Base-by-base conservation (phyloP, 2,888 invertebrate species). In the Bellardia pandia region DNA sequence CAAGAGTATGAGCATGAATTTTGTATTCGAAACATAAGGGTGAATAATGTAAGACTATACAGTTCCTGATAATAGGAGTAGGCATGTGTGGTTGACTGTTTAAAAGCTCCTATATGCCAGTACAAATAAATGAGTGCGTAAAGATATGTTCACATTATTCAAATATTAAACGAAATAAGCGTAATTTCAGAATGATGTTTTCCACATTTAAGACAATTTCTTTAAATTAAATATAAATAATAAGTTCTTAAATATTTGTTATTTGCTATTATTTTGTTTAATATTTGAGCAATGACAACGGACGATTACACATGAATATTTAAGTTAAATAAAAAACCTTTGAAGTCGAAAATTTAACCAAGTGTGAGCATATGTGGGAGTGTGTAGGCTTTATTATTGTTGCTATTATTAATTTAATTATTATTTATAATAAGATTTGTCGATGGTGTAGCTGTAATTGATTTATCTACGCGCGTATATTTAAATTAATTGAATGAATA, bases 361-460 rank as follows among this genome's bases (percentile, higher is more conserved):
- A 72, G 40, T 72, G 42, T 23, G 40, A n/a, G 14, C 23, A 23
- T 51, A 7, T 56, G 2, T 30, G 11, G 13, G 14, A 56, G 56
- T 2, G 11, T 60, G 11, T 51, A 51, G 14, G 13, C 37, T 11
- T 37, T 40, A 40, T 62, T 69, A 40, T 42, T 64, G 16, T 71
- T 71, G 51, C 23, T 58, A 13, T 40, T 64, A 40, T 76, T 76
- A 51, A 76, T 76, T 76, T 62, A 62, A 53, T 71, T 72, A 72
- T 60, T 58, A 16, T 69, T 45, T 68, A 30, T 58, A 62, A 14
- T 11, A 5, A 2, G 40, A 37, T 68, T 78, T 45, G 16, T 7
- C 40, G 48, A 42, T 23, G 51, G 37, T 23, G 33, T 23, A 64
- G 16, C 23, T 33, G 13, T 42, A 80, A 80, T 62, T 64, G 30